These are phyloP conservation scores for Teleogryllus oceanicus DNA, from an alignment of 2,888 invertebrate genomes.

Conservation along the genomic window DNA sequence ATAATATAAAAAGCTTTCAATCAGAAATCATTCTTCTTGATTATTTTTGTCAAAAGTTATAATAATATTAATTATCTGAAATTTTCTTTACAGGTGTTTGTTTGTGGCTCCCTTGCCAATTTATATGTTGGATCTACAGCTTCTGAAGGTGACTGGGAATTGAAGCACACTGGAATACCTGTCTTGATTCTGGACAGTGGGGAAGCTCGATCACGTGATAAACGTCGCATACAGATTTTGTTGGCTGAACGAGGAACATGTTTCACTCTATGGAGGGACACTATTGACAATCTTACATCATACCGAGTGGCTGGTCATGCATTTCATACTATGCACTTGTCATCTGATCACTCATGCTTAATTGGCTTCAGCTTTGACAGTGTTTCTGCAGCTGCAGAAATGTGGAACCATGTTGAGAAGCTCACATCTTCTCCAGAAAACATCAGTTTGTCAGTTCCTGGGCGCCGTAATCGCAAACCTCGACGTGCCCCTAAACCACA, in stretches of 20 bases:
- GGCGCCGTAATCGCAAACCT: constrained; percentile 54
- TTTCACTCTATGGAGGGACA: constrained; percentile 77
- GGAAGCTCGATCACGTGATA: constrained; percentile 64
- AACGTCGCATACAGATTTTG: constrained; percentile 65
- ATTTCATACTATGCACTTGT: constrained; percentile 79
- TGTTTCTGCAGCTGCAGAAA: constrained; percentile 65
- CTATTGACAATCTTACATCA: constrained; percentile 71
- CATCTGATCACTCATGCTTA: constrained; percentile 69
- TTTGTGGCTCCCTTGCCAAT: constrained; percentile 72
- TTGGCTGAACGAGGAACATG: constrained; percentile 76
- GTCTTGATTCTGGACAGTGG: constrained; percentile 74
- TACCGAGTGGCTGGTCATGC: constrained; percentile 65
- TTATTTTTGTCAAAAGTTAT: too few species aligned
- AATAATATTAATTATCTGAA: not conserved
- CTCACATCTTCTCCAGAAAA: constrained; percentile 74
- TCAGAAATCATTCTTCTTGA: too few species aligned
- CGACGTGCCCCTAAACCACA: constrained; percentile 55
- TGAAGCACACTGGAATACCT: constrained; percentile 74
- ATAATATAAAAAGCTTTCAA: too few species aligned
- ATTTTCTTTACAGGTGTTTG: constrained; percentile 57
- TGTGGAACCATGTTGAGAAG: constrained; percentile 65
- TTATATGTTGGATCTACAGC: constrained; percentile 61
- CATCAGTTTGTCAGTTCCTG: constrained; percentile 69
- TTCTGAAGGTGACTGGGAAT: constrained; percentile 58
- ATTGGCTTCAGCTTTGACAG: constrained; percentile 79